phyloP scores from a whole-genome alignment of 2,888 invertebrate species.

The Phalangium opilio region DNA sequence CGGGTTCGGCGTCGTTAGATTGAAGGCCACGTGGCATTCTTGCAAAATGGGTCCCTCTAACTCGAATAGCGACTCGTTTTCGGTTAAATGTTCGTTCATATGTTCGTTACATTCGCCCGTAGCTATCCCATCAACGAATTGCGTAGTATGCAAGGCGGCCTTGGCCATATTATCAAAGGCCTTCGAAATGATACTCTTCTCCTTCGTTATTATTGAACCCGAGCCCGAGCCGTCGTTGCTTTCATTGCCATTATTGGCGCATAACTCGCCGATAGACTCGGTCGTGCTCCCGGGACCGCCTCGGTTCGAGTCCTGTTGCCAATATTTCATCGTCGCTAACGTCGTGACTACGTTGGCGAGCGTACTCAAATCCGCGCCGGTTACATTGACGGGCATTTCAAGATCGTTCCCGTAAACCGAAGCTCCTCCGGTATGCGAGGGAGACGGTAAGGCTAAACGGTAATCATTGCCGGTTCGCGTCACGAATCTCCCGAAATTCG shows the following conservation, averaged over 20 bases:
- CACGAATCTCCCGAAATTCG: too few relatives aligned
- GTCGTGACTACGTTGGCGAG: slow-evolving; percentile 37
- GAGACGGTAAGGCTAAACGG: too few relatives aligned
- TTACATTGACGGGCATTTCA: background rate
- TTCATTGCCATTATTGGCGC: background rate
- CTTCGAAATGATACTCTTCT: slow-evolving; percentile 49
- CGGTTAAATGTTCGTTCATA: slow-evolving; percentile 21
- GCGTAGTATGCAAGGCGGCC: slow-evolving; percentile 25
- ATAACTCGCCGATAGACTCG: slow-evolving; percentile 1
- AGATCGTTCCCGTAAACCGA: background rate
- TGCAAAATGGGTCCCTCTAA: slow-evolving; percentile 44
- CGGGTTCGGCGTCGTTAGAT: slow-evolving; percentile 54
- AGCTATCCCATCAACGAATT: background rate
- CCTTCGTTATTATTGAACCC: slow-evolving; percentile 37
- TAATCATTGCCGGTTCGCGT: too few relatives aligned
- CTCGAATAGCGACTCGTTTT: slow-evolving; percentile 26
- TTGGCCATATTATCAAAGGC: slow-evolving; percentile 56
- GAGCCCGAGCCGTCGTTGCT: slow-evolving; percentile 13
- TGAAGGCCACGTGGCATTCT: slow-evolving; percentile 54
- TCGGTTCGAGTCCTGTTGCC: slow-evolving; percentile 16
- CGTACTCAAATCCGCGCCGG: slow-evolving; percentile 32
- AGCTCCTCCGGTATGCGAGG: too few relatives aligned
- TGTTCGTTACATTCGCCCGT: slow-evolving; percentile 22
- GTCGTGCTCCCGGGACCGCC: slow-evolving; percentile 12
- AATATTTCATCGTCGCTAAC: slow-evolving; percentile 31